Percentiles rank a stretch among this genome's conserved stretches.
Conservation (phyloP, 2,888 invertebrate species). For the Stenichneumon culpator region DNA sequence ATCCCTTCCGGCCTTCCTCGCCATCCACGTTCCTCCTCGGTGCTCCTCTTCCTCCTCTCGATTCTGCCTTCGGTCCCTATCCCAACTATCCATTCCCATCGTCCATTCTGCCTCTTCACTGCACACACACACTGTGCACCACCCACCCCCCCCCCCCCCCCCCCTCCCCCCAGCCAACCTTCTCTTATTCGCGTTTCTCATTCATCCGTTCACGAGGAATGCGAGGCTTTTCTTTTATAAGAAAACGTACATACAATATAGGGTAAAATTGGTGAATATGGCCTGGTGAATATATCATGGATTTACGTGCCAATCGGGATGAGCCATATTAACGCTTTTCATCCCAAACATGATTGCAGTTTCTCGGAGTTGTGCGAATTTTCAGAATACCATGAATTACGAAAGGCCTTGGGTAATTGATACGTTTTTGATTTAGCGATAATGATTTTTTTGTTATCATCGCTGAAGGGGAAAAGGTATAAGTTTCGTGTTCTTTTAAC, state of each 20-base stretch:
- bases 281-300: background rate
- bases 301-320: background rate
- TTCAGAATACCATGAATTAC: background rate
- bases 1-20: slow-evolving; percentile 46
- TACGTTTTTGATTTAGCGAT: background rate
- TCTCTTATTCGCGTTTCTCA: slow-evolving; percentile 42
- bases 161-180: background rate
- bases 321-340: background rate
- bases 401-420: background rate
- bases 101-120: slow-evolving; percentile 37
- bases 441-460: background rate
- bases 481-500: background rate
- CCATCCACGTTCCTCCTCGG: slow-evolving; percentile 57
- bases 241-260: background rate
- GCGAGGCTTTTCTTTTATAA: background rate
- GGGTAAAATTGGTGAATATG: background rate
- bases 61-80: slow-evolving; percentile 55
- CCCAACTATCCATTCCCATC: slow-evolving; percentile 60
- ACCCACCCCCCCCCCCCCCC: slow-evolving; percentile 63
- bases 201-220: slow-evolving; percentile 25
- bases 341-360: background rate
- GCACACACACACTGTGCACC: slow-evolving; percentile 17
- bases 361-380: background rate
- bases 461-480: background rate
- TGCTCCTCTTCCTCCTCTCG: slow-evolving; percentile 59